These are phyloP conservation scores for Ormyrus pomaceus DNA, from an alignment of 2,888 invertebrate species.

Conservation along the genomic window DNA sequence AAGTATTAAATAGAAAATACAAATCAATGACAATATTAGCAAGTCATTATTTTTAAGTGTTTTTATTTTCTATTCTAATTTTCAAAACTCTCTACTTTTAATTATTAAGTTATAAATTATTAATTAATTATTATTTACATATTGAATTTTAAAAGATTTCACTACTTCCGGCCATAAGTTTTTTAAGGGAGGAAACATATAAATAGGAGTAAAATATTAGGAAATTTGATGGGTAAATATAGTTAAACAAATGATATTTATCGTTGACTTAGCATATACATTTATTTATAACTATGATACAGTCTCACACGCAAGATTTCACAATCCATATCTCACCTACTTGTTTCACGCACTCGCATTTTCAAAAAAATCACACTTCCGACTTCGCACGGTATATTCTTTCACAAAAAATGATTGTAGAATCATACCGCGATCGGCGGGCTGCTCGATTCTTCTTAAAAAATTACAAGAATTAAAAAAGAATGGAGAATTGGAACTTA, in stretches of 20 bases:
- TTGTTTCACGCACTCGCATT: constrained; percentile 62
- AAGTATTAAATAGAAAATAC: no score
- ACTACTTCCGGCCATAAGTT: not conserved
- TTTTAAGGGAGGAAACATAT: not conserved
- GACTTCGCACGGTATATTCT: constrained; percentile 51
- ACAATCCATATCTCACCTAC: constrained; percentile 62
- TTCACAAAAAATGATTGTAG: constrained; percentile 50
- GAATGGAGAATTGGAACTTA: no score
- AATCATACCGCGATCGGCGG: constrained; percentile 61
- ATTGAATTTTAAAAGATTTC: no score
- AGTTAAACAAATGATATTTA: not conserved
- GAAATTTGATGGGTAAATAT: no score
- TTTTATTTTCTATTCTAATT: no score
- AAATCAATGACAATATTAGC: no score
- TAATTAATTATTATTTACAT: no score
- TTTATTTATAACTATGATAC: constrained; percentile 74
- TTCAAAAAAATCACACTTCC: constrained; percentile 57
- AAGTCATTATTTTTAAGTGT: no score
- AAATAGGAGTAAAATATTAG: not conserved
- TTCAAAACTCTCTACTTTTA: no score
- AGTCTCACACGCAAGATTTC: constrained; percentile 70
- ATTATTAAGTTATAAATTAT: no score
- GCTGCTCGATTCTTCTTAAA: constrained; percentile 63
- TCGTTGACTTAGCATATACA: constrained; percentile 69
- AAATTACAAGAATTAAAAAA: constrained; percentile 15